These are phyloP conservation scores for Hydrotaea cyrtoneurina DNA, from an alignment of 2,888 invertebrate genomes.

Conservation along the genomic window DNA sequence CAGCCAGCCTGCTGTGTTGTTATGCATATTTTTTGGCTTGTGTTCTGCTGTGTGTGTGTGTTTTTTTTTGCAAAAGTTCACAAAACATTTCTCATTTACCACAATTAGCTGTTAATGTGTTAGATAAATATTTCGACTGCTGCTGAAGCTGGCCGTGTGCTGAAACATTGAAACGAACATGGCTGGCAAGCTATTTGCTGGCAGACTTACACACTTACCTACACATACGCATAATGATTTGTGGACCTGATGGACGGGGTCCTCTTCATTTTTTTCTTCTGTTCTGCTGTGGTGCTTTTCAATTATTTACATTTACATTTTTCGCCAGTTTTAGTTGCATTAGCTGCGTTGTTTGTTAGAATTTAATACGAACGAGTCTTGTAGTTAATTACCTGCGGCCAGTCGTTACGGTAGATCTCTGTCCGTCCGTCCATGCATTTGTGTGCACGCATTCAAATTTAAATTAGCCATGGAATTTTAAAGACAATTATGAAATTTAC, in stretches of 20 bases:
- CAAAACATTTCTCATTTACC: slow-evolving; percentile 65
- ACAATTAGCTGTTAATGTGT: slow-evolving; percentile 68
- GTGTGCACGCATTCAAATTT: slow-evolving; percentile 36
- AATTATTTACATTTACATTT: slow-evolving; percentile 51
- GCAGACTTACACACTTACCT: neutral
- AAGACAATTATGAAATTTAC: neutral
- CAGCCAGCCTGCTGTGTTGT: neutral
- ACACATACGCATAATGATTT: slow-evolving; percentile 4
- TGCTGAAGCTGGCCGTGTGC: slow-evolving; percentile 34
- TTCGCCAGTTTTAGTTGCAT: slow-evolving; percentile 22
- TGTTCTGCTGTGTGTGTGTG: neutral
- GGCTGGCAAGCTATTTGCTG: neutral
- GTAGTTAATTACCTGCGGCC: slow-evolving; percentile 30
- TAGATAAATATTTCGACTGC: slow-evolving; percentile 65
- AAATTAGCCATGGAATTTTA: slow-evolving; percentile 41
- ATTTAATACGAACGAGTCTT: neutral
- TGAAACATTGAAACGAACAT: neutral
- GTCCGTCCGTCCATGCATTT: neutral
- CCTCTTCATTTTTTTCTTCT: slow-evolving; percentile 30
- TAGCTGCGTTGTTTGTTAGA: neutral
- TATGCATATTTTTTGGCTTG: slow-evolving; percentile 35
- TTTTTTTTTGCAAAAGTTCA: slow-evolving; percentile 62
- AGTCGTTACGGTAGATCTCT: neutral
- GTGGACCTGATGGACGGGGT: slow-evolving; percentile 53
- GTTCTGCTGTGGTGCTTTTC: slow-evolving; percentile 21